Conservation (phyloP, 2,797 vertebrate species). For the Cheirogaleus major region DNA sequence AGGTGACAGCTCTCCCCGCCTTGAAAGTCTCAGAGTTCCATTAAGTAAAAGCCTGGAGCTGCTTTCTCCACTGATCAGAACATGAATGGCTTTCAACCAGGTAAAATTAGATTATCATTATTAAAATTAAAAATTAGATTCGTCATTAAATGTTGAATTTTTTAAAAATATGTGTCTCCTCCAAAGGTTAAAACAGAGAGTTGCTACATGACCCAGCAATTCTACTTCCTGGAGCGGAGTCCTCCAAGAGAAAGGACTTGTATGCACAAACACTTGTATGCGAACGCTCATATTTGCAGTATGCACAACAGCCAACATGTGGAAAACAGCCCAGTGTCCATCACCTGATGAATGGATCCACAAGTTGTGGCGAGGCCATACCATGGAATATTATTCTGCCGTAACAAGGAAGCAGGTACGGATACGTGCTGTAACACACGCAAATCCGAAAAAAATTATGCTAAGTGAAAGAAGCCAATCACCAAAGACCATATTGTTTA, state of each 20-base stretch:
- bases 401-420: background rate
- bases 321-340: background rate
- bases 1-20: background rate
- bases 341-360: background rate
- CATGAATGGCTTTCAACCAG: background rate
- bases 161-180: background rate
- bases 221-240: background rate
- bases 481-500: background rate
- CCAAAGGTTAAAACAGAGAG: background rate
- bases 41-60: background rate
- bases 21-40: background rate
- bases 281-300: fast-evolving
- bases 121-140: background rate
- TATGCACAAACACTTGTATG: background rate
- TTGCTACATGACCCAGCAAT: background rate
- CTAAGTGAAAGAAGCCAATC: background rate
- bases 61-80: background rate
- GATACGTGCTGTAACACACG: background rate
- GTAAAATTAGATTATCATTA: background rate
- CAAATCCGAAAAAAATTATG: background rate
- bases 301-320: background rate
- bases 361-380: background rate
- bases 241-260: no score
- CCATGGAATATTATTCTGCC: background rate
- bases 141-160: background rate